Percentiles rank a stretch among this genome's conserved stretches.
These are phyloP conservation scores for Phrynocephalus guinanensis DNA, from an alignment of 2,797 vertebrate genomes.

Conservation along the genomic window DNA sequence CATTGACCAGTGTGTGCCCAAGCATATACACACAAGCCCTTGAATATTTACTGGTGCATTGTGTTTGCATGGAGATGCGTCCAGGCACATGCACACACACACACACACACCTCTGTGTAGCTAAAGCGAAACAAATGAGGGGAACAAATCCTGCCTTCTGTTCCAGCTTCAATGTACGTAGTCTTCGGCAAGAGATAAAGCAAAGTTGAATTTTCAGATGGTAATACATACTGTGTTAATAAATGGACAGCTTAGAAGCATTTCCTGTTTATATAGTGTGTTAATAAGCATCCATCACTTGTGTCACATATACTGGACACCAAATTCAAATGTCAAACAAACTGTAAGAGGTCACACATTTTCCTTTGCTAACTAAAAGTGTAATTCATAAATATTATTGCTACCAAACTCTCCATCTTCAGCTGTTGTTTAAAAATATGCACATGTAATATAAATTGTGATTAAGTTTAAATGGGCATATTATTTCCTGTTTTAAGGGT, in stretches of 20 bases:
- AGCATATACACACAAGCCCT: too few relatives aligned
- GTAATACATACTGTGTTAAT: conserved; percentile 77
- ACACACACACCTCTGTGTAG: neutral
- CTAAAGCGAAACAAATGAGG: conserved; percentile 1
- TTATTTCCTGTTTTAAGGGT: conserved; percentile 87
- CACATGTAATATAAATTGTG: conserved; percentile 87
- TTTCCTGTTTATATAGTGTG: conserved; percentile 86
- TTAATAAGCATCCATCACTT: conserved; percentile 86
- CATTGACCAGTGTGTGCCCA: neutral
- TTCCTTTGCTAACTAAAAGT: conserved; percentile 88
- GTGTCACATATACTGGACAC: conserved; percentile 82
- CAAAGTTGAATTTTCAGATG: conserved; percentile 73
- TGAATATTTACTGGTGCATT: neutral
- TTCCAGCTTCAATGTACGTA: conserved; percentile 45
- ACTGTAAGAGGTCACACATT: conserved; percentile 88
- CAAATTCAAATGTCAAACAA: conserved; percentile 87
- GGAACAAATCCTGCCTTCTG: conserved; percentile 37
- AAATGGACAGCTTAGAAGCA: conserved; percentile 84
- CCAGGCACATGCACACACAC: too few relatives aligned
- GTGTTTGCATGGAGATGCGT: too few relatives aligned
- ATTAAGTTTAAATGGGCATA: conserved; percentile 86
- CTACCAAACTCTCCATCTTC: conserved; percentile 85
- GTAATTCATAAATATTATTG: conserved; percentile 89
- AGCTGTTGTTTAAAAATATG: conserved; percentile 86
- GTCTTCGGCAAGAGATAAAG: conserved; percentile 58